These are phyloP conservation scores for Dunckerocampus dactyliophorus DNA, from an alignment of 2,113 vertebrate genomes.

Conservation along the genomic window DNA sequence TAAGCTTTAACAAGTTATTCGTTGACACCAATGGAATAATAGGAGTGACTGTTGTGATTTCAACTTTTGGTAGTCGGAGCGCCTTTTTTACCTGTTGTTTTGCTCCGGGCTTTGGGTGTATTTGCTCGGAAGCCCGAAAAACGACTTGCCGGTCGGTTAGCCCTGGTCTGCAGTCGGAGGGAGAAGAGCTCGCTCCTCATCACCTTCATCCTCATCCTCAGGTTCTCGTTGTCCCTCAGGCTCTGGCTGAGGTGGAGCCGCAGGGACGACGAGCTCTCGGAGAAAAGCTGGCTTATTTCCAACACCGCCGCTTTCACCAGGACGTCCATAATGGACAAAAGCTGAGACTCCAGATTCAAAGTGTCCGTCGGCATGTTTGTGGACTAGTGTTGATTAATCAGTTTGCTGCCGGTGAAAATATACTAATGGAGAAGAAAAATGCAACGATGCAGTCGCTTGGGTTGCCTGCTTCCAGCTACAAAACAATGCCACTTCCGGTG, in stretches of 20 bases:
- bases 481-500: conserved; percentile 44
- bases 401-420: background rate
- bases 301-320: conserved; percentile 62
- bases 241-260: conserved; percentile 60
- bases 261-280: conserved; percentile 55
- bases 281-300: conserved; percentile 67
- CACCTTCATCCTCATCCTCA: conserved; percentile 64
- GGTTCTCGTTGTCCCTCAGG: conserved; percentile 63
- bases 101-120: conserved; percentile 39
- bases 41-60: background rate
- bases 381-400: conserved; percentile 22
- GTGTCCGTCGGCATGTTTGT: conserved; percentile 36
- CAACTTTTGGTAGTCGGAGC: conserved; percentile 1
- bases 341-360: conserved; percentile 59
- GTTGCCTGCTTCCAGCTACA: conserved; percentile 19
- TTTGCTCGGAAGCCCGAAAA: conserved; percentile 33
- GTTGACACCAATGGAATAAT: too few relatives aligned
- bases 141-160: conserved; percentile 51
- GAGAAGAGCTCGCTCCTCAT: conserved; percentile 67
- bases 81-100: conserved; percentile 38
- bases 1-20: too few relatives aligned
- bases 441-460: background rate
- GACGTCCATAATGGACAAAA: conserved; percentile 68
- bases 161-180: conserved; percentile 58
- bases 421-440: background rate